Base-by-base conservation (phyloP, 2,888 invertebrate species). In the Stenurella melanura region DNA sequence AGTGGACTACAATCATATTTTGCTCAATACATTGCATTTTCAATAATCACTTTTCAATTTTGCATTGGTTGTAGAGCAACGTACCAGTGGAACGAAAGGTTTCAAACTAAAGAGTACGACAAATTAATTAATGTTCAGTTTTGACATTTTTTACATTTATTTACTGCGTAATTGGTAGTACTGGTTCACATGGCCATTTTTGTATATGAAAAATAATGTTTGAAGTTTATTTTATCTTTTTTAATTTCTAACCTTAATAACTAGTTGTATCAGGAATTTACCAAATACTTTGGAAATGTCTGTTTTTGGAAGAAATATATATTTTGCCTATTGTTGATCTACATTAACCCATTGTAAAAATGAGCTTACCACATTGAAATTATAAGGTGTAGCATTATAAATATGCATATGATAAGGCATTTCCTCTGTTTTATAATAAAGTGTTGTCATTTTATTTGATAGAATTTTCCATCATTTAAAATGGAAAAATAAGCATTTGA, bases 301-400 rank as follows among this genome's bases (percentile, higher is more conserved):
- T 50, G n/a, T 50, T 50, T 50, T 50, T 34, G 50, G 50, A 6
- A 50, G 50, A 50, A 50, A 50, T n/a, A n/a, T 50, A 50, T 50
- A 50, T 50, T 50, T 50, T 50, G n/a, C 50, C n/a, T 50, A 50
- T 50, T 50, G 50, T 50, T 50, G 50, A 50, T 15, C 50, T 50
- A n/a, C 12, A 17, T 15, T n/a, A n/a, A n/a, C 50, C 50, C 50
- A 6, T 50, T 50, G 7, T 50, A 50, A n/a, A 50, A n/a, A 50
- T n/a, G 50, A 50, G 50, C 50, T 50, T 50, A 50, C 50, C n/a
- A 50, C n/a, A 50, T 50, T 6, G n/a, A 50, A 50, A n/a, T 50
- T 50, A 6, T 50, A 50, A n/a, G 50, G 50, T n/a, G n/a, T 50
- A 50, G 50, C n/a, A n/a, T n/a, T 50, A 50, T 6, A 42, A 15